Base-by-base conservation (phyloP, 2,888 invertebrate genomes). In the Zaprionus lineosus region DNA sequence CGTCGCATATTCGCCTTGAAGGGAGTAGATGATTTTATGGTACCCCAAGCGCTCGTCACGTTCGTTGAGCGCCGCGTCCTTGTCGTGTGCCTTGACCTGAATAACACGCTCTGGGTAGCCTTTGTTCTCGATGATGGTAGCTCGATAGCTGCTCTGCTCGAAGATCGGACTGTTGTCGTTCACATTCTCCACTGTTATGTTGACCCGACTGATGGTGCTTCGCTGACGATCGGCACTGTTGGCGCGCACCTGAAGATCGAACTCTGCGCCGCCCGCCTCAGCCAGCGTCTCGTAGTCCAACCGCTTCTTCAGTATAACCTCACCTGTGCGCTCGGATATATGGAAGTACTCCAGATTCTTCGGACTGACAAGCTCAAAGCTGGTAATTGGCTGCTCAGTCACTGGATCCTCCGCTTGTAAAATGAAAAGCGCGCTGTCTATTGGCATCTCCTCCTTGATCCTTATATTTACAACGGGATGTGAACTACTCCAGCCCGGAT, bases 151-250 rank as follows among this genome's bases (percentile, higher is more conserved):
- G 69, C 92, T 91, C 74, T 93, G 92, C 46, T 92, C 92, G 86
- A 96, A 96, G 37, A 91, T 89, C 0, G 96, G 96, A 58, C 92
- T 91, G 86, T 96, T 95, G 81, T 96, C 96, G 84, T 96, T 96
- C 0, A 94, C 91, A 85, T 96, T 95, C 43, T 93, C 91, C 0
- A 96, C 93, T 65, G 93, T 92, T 15, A 95, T 92, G 31, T 93
- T 92, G 1, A 96, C 92, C 62, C 93, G 93, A 0, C 94, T 94
- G 44, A 92, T 92, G 31, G 93, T 93, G 84, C 92, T 92, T 59
- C 93, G 86, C 8, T 86, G 85, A 0, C 86, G 86, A 59, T 90
- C 89, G 0, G 84, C 83, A 8, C 87, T 86, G 9, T 75, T 91
- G 0, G 92, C 93, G 74, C 92, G 92, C 0, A 93, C 92, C 24